Conservation (phyloP, 2,113 vertebrate species). For the Scatophagus argus region DNA sequence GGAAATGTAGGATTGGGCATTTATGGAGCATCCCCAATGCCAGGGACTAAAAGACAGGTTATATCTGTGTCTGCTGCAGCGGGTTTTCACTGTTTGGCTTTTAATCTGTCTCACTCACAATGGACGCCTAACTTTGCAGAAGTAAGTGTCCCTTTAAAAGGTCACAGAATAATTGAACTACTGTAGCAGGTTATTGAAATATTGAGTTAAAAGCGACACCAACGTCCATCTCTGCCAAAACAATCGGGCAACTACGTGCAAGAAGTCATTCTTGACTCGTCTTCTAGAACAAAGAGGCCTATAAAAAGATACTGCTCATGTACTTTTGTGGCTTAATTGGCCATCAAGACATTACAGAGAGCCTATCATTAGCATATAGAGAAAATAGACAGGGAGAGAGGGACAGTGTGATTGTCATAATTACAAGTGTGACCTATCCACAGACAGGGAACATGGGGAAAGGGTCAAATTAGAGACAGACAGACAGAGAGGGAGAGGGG, state of each 20-base stretch:
- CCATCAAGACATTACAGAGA: conserved; percentile 58
- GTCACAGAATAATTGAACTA: background rate
- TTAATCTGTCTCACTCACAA: background rate
- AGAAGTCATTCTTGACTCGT: conserved; percentile 11
- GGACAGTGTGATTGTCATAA: conserved; percentile 67
- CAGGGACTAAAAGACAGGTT: background rate
- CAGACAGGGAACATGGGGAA: conserved; percentile 66
- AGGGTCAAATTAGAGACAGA: conserved; percentile 64
- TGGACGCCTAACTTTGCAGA: background rate
- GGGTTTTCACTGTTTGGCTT: background rate
- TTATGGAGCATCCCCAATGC: background rate
- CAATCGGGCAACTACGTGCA: background rate
- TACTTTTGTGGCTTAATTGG: conserved; percentile 69
- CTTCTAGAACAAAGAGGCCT: conserved; percentile 34
- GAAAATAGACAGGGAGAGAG: conserved; percentile 35
- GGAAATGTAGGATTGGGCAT: background rate
- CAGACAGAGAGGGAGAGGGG: conserved; percentile 27
- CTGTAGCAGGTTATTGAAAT: background rate
- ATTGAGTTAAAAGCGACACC: background rate
- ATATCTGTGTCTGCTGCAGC: background rate
- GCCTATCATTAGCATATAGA: conserved; percentile 64
- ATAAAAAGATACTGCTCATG: conserved; percentile 29
- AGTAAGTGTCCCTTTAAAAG: background rate
- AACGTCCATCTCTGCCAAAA: background rate
- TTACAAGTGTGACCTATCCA: conserved; percentile 77